Base-by-base conservation (phyloP, 1,140 invertebrate genomes). In the Achroia grisella region DNA sequence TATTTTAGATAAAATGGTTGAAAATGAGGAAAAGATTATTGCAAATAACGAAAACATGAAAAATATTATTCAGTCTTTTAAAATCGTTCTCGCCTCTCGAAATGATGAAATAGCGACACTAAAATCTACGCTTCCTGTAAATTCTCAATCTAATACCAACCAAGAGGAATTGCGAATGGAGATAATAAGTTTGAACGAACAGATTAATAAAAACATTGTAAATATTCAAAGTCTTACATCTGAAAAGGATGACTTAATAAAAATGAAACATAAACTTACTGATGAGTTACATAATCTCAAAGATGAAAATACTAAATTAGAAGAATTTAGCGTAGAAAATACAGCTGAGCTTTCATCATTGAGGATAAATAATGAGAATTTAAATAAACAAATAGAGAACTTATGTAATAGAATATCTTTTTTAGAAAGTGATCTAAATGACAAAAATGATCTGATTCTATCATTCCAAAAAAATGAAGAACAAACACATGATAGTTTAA, bases 1-100 rank as follows among this genome's bases (percentile, higher is more conserved):
- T 32, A 39, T 61, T 31, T 34, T 81, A 33, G 62, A 74, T 48
- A 50, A 35, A 23, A 69, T 84, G 62, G 57, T 80, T 31, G 47
- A 46, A 8, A 75, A 68, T 42, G 80, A 84, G 62, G 63, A 76
- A 51, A 60, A 63, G 10, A 61, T 76, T 44, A 61, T 75, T 32
- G 62, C 74, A n/a, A 84, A 73, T 54, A 78, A 78, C 48, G 77
- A 81, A 52, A 81, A 84, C 48, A 66, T 84, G 32, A 68, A 56
- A 47, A 81, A 80, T 49, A 61, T 80, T 36, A 66, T 76, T 37
- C 53, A 67, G 5, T 62, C 61, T 12, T 58, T 80, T 15, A 74
- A 76, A 58, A 48, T 47, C 12, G 51, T 58, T 29, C 51, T 80
- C 15, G 52, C 70, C 32, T 35, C 44, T 10, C 59, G 67, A 44